These are phyloP conservation scores for Ctena decussata DNA, from an alignment of 2,888 invertebrate genomes.

Conservation along the genomic window DNA sequence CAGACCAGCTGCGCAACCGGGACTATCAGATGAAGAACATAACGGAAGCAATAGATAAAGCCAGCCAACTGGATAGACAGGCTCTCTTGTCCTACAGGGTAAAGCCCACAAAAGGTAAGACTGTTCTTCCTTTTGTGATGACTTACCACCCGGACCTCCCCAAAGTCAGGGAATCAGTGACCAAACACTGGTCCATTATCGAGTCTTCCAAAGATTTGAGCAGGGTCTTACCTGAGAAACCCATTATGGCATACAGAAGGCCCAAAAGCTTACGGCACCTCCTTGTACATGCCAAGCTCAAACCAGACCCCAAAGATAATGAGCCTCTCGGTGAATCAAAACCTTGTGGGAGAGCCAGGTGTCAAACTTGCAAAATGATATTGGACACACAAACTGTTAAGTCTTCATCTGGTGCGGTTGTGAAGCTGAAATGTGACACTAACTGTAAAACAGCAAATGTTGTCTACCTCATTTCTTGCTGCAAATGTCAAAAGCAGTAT, in stretches of 20 bases:
- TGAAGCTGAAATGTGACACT: too few relatives aligned
- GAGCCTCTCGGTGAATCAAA: not conserved
- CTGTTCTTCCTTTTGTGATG: not conserved
- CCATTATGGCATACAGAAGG: not conserved
- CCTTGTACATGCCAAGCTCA: not conserved
- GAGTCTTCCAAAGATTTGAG: not conserved
- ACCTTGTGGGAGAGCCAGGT: not conserved
- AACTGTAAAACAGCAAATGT: too few relatives aligned
- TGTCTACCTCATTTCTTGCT: too few relatives aligned
- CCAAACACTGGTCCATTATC: constrained; percentile 1
- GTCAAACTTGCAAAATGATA: constrained; percentile 3
- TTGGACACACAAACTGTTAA: too few relatives aligned
- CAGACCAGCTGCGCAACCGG: not conserved
- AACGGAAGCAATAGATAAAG: not conserved
- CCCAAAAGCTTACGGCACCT: not conserved
- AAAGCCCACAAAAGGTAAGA: not conserved
- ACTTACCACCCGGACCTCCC: not conserved
- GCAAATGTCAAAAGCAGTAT: too few relatives aligned
- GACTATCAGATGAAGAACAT: not conserved
- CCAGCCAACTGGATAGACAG: not conserved
- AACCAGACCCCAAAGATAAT: not conserved
- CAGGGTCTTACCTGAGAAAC: not conserved
- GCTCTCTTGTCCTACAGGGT: too few relatives aligned
- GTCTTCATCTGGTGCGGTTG: too few relatives aligned
- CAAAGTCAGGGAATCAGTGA: not conserved